Evolutionary conservation across 2,797 vertebrate genomes (phyloP).

Genomic region (Anabacerthia variegaticeps): DNA sequence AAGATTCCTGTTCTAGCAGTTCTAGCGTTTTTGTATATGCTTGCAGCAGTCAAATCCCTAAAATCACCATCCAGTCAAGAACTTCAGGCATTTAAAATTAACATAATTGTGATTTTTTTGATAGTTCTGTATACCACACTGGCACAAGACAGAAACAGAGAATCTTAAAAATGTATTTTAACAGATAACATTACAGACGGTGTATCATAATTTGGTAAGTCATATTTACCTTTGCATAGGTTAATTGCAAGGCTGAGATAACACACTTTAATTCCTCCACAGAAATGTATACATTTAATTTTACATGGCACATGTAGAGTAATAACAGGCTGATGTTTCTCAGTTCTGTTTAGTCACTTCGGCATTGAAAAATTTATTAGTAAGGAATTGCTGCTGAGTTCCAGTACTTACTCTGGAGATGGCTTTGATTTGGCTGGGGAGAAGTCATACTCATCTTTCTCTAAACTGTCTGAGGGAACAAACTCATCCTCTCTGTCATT

Average conservation of each 20-base stretch:
- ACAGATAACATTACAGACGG: neutral
- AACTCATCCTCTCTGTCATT: constrained; percentile 87
- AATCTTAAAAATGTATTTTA: neutral
- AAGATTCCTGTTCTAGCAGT: neutral
- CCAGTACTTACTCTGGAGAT: constrained; percentile 77
- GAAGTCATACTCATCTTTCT: constrained; percentile 85
- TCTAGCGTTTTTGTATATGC: neutral
- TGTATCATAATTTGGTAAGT: neutral
- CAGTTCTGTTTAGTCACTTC: neutral
- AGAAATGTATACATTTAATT: neutral
- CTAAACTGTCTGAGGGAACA: constrained; percentile 79
- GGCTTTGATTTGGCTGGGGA: constrained; percentile 80
- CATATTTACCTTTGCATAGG: neutral
- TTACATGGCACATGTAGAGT: neutral
- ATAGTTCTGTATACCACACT: neutral
- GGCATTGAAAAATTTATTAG: neutral
- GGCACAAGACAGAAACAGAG: neutral
- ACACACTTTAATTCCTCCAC: neutral
- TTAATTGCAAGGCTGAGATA: neutral
- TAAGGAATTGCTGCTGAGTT: neutral
- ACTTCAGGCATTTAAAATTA: neutral
- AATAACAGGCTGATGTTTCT: neutral
- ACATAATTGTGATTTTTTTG: neutral
- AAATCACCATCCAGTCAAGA: neutral
- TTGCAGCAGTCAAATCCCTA: neutral